Percentiles rank a stretch among this genome's conserved stretches.
Evolutionary conservation across 2,888 invertebrate species (phyloP).

Genomic region (Hirtodrosophila confusa): DNA sequence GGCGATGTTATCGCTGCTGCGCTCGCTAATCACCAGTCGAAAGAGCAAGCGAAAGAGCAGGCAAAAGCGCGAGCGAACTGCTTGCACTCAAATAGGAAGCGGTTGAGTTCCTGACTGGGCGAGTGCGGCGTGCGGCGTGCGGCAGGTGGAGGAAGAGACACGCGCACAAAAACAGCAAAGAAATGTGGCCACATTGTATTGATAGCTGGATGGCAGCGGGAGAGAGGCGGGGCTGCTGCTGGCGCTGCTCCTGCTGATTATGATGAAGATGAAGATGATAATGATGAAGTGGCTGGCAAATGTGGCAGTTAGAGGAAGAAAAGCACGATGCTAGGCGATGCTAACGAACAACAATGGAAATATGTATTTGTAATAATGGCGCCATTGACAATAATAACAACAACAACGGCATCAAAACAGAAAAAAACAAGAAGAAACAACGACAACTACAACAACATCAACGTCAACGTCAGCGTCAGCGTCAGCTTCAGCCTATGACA

Average conservation of each 20-base stretch:
- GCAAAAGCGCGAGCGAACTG: constrained; percentile 4
- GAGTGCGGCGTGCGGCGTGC: background rate
- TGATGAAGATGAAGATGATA: constrained; percentile 40
- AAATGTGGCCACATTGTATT: constrained; percentile 49
- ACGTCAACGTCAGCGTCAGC: constrained; percentile 45
- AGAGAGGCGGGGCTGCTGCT: background rate
- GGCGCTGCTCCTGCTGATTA: constrained; percentile 22
- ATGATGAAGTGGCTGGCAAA: constrained; percentile 68
- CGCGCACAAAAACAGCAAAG: constrained; percentile 18
- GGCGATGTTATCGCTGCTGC: constrained; percentile 45
- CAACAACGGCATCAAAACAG: constrained; percentile 1
- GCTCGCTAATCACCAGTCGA: constrained; percentile 54
- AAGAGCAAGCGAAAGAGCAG: constrained; percentile 1
- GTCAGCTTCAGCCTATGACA: constrained; percentile 63
- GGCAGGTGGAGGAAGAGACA: background rate
- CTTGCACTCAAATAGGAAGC: constrained; percentile 45
- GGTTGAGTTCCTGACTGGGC: constrained; percentile 33
- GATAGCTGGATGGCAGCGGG: constrained; percentile 19
- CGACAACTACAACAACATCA: constrained; percentile 7
- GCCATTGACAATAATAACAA: constrained; percentile 54
- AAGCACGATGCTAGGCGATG: constrained; percentile 52
- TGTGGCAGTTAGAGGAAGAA: constrained; percentile 70
- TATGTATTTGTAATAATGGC: constrained; percentile 60
- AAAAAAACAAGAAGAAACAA: too few relatives aligned
- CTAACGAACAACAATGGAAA: constrained; percentile 60